phyloP scores from a whole-genome alignment of 2,797 vertebrate species.

The Tenualosa thibaudeaui region DNA sequence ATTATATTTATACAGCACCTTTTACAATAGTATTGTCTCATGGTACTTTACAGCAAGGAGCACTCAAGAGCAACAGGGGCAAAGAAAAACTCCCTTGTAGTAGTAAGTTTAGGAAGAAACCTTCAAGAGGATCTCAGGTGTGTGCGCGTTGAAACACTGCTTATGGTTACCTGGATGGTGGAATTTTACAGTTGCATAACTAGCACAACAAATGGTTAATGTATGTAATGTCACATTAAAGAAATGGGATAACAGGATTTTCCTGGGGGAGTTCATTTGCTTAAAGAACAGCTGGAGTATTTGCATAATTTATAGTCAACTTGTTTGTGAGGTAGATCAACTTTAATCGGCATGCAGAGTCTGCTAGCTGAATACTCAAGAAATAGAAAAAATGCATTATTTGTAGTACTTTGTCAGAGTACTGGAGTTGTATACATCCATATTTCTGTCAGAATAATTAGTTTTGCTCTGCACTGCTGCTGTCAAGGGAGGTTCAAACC shows the following conservation, averaged over 20 bases:
- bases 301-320: slow-evolving; percentile 67
- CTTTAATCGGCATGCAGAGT: slow-evolving; percentile 58
- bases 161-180: background rate
- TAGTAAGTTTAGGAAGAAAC: too few relatives aligned
- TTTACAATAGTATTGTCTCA: too few relatives aligned
- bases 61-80: too few relatives aligned
- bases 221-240: slow-evolving; percentile 38
- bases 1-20: too few relatives aligned
- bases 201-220: slow-evolving; percentile 27
- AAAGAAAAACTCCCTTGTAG: too few relatives aligned
- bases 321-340: slow-evolving; percentile 61
- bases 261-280: slow-evolving; percentile 58
- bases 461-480: background rate
- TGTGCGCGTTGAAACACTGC: too few relatives aligned
- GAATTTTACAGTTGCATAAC: background rate
- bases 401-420: slow-evolving; percentile 45
- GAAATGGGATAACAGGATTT: slow-evolving; percentile 45
- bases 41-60: too few relatives aligned
- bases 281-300: slow-evolving; percentile 60
- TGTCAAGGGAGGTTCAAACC: background rate
- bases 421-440: background rate
- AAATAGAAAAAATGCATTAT: slow-evolving; percentile 45
- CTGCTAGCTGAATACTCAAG: slow-evolving; percentile 45
- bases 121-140: too few relatives aligned
- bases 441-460: slow-evolving; percentile 37